phyloP scores from a whole-genome alignment of 2,113 vertebrate genomes.

The Labeo catla region DNA sequence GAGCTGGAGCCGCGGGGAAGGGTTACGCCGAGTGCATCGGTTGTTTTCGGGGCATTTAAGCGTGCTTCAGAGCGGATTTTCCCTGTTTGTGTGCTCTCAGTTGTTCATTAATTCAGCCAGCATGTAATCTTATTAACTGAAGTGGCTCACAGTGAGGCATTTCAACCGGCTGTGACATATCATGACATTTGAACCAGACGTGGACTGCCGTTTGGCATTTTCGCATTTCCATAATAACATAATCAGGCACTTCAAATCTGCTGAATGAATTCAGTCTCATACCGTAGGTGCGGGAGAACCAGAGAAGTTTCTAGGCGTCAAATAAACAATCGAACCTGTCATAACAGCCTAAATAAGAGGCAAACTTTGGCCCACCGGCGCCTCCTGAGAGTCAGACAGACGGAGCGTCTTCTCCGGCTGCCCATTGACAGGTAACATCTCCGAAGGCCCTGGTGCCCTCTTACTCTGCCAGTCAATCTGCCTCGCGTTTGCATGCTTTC shows the following conservation, averaged over 20 bases:
- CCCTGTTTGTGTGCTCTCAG: constrained; percentile 17
- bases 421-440: constrained; percentile 58
- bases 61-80: constrained; percentile 13
- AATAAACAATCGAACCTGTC: constrained; percentile 38
- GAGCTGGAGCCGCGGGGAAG: not conserved
- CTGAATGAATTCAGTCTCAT: not conserved
- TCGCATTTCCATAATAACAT: constrained; percentile 19
- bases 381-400: constrained; percentile 13
- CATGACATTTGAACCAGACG: constrained; percentile 36
- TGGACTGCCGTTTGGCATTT: constrained; percentile 15
- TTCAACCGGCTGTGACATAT: constrained; percentile 29
- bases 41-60: constrained; percentile 9
- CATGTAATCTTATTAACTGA: constrained; percentile 46
- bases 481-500: not conserved
- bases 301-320: not conserved
- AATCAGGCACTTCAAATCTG: constrained; percentile 21
- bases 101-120: constrained; percentile 37
- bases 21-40: not conserved
- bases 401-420: not conserved
- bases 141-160: constrained; percentile 26
- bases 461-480: constrained; percentile 48
- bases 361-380: constrained; percentile 43
- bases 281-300: not conserved
- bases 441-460: constrained; percentile 42
- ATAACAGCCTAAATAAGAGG: constrained; percentile 37